phyloP scores from a whole-genome alignment of 2,888 invertebrate species.

The Odontocerum albicorne region DNA sequence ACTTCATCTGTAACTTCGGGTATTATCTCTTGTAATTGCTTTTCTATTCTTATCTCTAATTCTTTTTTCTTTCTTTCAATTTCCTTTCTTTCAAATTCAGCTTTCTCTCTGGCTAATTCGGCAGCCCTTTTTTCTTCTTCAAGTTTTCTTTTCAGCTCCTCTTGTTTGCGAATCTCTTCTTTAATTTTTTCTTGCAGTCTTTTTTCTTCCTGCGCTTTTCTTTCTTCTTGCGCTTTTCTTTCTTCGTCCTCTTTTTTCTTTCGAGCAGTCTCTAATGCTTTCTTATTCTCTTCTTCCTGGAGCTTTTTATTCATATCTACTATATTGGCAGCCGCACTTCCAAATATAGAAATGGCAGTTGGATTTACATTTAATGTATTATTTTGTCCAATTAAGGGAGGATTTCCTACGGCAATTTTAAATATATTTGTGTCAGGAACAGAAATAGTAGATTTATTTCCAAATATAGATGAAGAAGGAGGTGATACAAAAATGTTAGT shows the following conservation, averaged over 20 bases:
- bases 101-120: slow-evolving; percentile 34
- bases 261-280: slow-evolving; percentile 28
- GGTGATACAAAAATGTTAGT: slow-evolving; percentile 12
- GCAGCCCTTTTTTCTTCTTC: slow-evolving; percentile 41
- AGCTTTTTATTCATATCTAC: slow-evolving; percentile 40
- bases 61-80: slow-evolving; percentile 41
- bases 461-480: slow-evolving; percentile 24
- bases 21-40: slow-evolving; percentile 45
- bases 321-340: slow-evolving; percentile 15
- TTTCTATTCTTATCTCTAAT: slow-evolving; percentile 45
- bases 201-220: slow-evolving; percentile 31
- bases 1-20: slow-evolving; percentile 47
- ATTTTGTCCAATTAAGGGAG: not conserved
- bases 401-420: slow-evolving; percentile 17
- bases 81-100: slow-evolving; percentile 41
- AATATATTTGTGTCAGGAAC: slow-evolving; percentile 22
- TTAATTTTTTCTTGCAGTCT: slow-evolving; percentile 43
- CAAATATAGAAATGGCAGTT: slow-evolving; percentile 17
- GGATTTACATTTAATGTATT: slow-evolving; percentile 10
- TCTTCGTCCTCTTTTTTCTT: slow-evolving; percentile 46
- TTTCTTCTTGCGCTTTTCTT: slow-evolving; percentile 41
- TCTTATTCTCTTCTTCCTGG: slow-evolving; percentile 32
- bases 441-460: slow-evolving; percentile 15
- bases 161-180: slow-evolving; percentile 45
- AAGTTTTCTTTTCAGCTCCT: slow-evolving; percentile 39